Percentiles rank a stretch among this genome's conserved stretches.
Evolutionary conservation across 2,113 vertebrate genomes (phyloP).

Genomic region (Pseudolaguvia tuberculata): DNA sequence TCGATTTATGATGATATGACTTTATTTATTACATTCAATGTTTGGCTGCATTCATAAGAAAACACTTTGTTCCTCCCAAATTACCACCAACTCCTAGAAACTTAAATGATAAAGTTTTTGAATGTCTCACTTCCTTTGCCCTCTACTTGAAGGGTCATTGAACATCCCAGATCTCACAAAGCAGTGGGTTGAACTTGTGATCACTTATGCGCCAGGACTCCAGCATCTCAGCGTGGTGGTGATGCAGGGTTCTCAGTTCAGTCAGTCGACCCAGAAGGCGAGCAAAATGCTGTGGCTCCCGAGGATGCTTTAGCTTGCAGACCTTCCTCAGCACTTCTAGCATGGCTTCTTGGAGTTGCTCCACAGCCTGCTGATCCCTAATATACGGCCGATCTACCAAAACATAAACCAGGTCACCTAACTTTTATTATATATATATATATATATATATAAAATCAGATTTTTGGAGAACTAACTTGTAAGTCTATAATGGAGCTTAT

Average conservation of each 20-base stretch:
- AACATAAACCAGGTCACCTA: background rate
- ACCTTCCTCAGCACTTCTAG: conserved; percentile 85
- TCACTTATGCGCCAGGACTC: conserved; percentile 90
- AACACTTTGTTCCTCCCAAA: background rate
- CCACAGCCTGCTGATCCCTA: conserved; percentile 84
- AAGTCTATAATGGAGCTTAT: too few species aligned
- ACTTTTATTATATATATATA: too few species aligned
- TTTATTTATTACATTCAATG: conserved; percentile 2
- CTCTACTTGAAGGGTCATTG: conserved; percentile 65
- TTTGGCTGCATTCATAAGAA: background rate
- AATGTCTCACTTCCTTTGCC: background rate
- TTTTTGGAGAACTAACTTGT: too few species aligned
- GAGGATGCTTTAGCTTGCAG: conserved; percentile 80
- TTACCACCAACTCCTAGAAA: background rate
- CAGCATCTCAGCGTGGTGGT: conserved; percentile 92
- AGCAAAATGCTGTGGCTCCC: conserved; percentile 90
- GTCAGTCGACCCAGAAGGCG: conserved; percentile 92
- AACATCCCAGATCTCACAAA: conserved; percentile 98
- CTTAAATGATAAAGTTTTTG: conserved; percentile 27
- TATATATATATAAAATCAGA: too few species aligned
- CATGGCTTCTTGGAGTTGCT: conserved; percentile 88
- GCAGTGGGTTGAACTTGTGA: conserved; percentile 94
- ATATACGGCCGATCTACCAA: conserved; percentile 85
- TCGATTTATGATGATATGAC: background rate
- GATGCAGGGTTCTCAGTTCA: conserved; percentile 90